A percentile compares a stretch with the other conserved stretches of the same genome.
Conservation (phyloP, 2,797 vertebrate genomes). For the Muscicapa comitata region DNA sequence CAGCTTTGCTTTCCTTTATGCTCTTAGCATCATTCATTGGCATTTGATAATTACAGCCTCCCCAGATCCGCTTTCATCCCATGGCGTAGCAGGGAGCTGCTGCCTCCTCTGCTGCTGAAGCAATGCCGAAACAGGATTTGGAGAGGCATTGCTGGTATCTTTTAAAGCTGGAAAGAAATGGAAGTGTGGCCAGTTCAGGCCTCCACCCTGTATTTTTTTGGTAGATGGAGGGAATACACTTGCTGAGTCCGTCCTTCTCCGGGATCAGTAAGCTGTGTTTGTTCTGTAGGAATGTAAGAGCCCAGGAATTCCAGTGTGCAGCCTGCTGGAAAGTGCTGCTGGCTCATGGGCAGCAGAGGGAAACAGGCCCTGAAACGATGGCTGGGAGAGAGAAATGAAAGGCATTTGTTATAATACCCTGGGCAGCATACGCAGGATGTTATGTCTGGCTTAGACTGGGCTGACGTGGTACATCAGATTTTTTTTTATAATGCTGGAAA, state of each 20-base stretch:
- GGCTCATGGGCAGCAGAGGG: constrained; percentile 33
- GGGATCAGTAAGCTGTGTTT: background rate
- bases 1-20: background rate
- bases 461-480: constrained; percentile 48
- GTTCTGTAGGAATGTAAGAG: background rate
- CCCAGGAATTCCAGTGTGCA: constrained; percentile 13
- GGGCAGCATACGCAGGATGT: constrained; percentile 43
- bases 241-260: background rate
- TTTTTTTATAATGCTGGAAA: constrained; percentile 2
- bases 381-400: constrained; percentile 37
- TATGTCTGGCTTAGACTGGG: constrained; percentile 56
- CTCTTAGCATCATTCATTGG: background rate
- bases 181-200: background rate
- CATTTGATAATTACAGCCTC: background rate
- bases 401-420: constrained; percentile 48
- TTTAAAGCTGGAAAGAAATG: background rate
- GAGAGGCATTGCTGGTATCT: background rate
- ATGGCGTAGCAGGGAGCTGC: background rate
- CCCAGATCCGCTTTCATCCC: background rate
- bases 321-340: constrained; percentile 10
- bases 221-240: background rate
- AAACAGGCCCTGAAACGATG: background rate
- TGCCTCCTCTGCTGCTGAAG: background rate
- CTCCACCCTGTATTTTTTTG: background rate
- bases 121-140: background rate